Conservation (phyloP, 2,888 invertebrate genomes). For the Drosophila leonis region DNA sequence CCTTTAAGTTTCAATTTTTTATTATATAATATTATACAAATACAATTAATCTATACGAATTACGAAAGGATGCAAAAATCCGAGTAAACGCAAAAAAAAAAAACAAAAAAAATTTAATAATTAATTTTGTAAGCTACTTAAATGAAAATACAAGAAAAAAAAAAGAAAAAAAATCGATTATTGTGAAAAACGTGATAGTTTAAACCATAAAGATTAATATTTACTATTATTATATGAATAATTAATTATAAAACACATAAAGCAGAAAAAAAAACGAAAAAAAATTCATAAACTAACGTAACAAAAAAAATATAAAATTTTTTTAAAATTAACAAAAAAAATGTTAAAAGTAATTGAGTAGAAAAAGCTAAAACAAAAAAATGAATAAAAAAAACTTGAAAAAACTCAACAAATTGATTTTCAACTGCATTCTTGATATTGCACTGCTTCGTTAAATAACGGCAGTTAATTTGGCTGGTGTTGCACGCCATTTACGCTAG, state of each 20-base stretch:
- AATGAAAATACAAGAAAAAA: slow-evolving; percentile 59
- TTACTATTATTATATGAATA: slow-evolving; percentile 80
- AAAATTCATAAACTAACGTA: slow-evolving; percentile 74
- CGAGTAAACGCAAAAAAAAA: slow-evolving; percentile 55
- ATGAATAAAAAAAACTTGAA: slow-evolving; percentile 80
- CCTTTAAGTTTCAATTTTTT: slow-evolving; percentile 65
- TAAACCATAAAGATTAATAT: slow-evolving; percentile 81
- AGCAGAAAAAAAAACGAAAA: slow-evolving; percentile 49
- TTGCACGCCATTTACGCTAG: slow-evolving; percentile 16
- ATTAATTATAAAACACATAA: slow-evolving; percentile 75
- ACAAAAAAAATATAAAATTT: slow-evolving; percentile 73
- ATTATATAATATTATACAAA: slow-evolving; percentile 36
- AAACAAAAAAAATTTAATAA: slow-evolving; percentile 48
- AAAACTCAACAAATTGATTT: slow-evolving; percentile 54
- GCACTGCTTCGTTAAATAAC: slow-evolving; percentile 26
- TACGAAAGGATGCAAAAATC: slow-evolving; percentile 41
- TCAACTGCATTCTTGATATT: not conserved
- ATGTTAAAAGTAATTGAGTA: slow-evolving; percentile 79
- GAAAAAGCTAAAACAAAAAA: slow-evolving; percentile 76
- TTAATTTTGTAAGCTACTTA: slow-evolving; percentile 75
- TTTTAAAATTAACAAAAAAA: slow-evolving; percentile 75
- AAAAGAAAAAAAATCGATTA: slow-evolving; percentile 61
- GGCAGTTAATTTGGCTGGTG: not conserved
- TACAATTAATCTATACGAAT: slow-evolving; percentile 52
- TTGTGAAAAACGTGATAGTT: slow-evolving; percentile 80